phyloP scores from a whole-genome alignment of 2,113 vertebrate genomes.

The Meleagris gallopavo region DNA sequence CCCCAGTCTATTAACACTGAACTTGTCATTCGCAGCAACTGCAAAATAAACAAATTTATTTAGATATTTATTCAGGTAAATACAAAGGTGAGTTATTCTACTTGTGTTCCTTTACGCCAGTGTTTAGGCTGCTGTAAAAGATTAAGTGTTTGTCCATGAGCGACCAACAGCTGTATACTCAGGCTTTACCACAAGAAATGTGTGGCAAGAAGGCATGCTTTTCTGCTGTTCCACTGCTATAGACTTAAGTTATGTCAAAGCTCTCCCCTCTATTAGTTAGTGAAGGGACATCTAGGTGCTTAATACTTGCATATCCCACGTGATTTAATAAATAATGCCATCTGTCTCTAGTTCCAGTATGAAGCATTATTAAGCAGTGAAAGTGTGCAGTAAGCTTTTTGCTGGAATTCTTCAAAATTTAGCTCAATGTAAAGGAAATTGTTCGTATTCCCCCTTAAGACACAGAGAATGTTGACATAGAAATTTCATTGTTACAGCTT shows the following conservation, averaged over 20 bases:
- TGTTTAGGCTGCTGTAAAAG: not conserved
- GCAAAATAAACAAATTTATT: not conserved
- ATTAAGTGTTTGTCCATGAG: not conserved
- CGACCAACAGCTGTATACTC: not conserved
- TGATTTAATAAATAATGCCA: not conserved
- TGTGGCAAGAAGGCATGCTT: not conserved
- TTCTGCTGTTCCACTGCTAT: not conserved
- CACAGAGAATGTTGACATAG: not conserved
- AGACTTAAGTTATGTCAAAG: not conserved
- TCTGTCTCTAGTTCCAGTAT: not conserved
- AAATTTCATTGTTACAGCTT: not conserved
- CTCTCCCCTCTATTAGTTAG: not conserved
- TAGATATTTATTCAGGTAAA: not conserved
- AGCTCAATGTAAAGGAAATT: not conserved
- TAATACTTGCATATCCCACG: not conserved
- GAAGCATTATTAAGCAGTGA: not conserved
- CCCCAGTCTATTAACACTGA: not conserved
- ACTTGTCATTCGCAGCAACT: not conserved
- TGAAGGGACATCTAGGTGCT: not conserved
- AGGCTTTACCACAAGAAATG: not conserved
- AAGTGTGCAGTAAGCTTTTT: not conserved
- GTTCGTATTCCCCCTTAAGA: not conserved
- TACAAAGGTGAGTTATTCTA: not conserved
- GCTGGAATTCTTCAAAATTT: not conserved
- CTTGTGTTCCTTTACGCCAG: not conserved